These are phyloP conservation scores for Dendrolimus pini DNA, from an alignment of 2,888 invertebrate genomes.

Conservation along the genomic window DNA sequence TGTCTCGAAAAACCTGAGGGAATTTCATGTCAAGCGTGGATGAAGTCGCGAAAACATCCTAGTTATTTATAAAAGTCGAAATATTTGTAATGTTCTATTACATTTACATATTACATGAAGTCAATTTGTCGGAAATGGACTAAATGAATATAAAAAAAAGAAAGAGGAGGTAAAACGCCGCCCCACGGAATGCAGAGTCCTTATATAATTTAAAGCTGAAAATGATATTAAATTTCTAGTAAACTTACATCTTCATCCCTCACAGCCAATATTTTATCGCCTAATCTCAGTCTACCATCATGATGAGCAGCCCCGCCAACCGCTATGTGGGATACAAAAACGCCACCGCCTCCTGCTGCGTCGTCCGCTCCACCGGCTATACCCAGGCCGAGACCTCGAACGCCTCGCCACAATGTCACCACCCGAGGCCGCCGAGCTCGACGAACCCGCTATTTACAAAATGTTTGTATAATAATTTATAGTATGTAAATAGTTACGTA, in stretches of 20 bases:
- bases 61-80: too few species aligned
- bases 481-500: not conserved
- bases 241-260: slow-evolving; percentile 65
- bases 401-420: slow-evolving; percentile 64
- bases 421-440: slow-evolving; percentile 63
- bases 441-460: slow-evolving; percentile 45
- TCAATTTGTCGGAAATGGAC: too few species aligned
- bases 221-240: too few species aligned
- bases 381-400: slow-evolving; percentile 62
- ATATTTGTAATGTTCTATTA: too few species aligned
- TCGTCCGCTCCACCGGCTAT: slow-evolving; percentile 71
- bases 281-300: slow-evolving; percentile 64
- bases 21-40: too few species aligned
- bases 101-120: too few species aligned
- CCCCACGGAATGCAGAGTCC: too few species aligned
- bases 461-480: slow-evolving; percentile 1
- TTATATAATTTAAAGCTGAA: too few species aligned
- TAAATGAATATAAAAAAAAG: too few species aligned
- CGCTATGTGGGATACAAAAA: slow-evolving; percentile 70
- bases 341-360: slow-evolving; percentile 64
- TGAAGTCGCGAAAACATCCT: too few species aligned
- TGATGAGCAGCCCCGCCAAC: slow-evolving; percentile 68
- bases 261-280: slow-evolving; percentile 71
- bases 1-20: too few species aligned
- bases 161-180: too few species aligned